Conservation (phyloP, 2,888 invertebrate genomes). For the Drepana falcataria region DNA sequence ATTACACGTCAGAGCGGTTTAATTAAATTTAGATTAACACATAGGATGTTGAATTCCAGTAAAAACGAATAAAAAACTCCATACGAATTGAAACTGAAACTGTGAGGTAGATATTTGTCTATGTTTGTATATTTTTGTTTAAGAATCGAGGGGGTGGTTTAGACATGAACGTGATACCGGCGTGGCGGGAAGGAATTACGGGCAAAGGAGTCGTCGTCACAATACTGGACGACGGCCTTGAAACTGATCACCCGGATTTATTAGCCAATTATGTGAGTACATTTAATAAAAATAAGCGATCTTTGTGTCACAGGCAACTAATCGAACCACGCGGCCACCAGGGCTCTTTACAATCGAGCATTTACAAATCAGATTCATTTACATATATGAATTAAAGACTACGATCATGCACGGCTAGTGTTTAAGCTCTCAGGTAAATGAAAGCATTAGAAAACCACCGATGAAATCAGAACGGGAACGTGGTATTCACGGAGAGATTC, state of each 20-base stretch:
- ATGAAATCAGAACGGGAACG: constrained; percentile 32
- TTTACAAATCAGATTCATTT: too few relatives aligned
- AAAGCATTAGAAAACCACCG: constrained; percentile 18
- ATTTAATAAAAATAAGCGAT: too few relatives aligned
- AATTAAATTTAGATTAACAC: too few relatives aligned
- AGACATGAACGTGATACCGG: constrained; percentile 97
- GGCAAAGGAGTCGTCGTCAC: constrained; percentile 97
- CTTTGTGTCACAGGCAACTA: too few relatives aligned
- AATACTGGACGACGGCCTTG: constrained; percentile 97
- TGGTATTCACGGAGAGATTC: constrained; percentile 22
- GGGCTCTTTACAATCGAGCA: too few relatives aligned
- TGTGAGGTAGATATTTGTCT: too few relatives aligned
- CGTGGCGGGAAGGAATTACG: constrained; percentile 96
- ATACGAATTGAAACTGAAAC: too few relatives aligned
- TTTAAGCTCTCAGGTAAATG: constrained; percentile 14
- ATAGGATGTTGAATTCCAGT: too few relatives aligned
- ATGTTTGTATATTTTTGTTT: constrained; percentile 23
- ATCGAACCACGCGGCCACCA: too few relatives aligned
- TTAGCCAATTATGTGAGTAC: constrained; percentile 93
- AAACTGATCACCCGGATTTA: constrained; percentile 97
- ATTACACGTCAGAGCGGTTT: too few relatives aligned
- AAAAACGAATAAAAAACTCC: too few relatives aligned
- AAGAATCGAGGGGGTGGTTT: constrained; percentile 94
- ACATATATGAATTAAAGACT: too few relatives aligned
- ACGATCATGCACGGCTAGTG: background rate